Conservation (phyloP, 2,113 vertebrate species). For the Protobothrops flavoviridis region DNA sequence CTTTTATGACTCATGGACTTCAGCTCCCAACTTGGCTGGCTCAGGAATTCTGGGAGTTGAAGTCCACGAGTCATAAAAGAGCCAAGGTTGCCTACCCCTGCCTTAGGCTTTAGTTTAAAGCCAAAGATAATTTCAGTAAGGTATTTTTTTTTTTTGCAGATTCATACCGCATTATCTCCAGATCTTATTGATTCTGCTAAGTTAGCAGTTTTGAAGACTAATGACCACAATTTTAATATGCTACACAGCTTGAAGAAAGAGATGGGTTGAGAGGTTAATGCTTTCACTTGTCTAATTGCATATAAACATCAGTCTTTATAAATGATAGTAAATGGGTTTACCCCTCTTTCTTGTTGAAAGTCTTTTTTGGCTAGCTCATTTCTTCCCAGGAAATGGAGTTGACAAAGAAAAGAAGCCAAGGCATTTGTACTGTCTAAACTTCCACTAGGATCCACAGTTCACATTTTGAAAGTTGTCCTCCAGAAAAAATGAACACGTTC, state of each 20-base stretch:
- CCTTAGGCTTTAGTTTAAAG: neutral
- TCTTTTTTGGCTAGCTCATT: slow-evolving; percentile 2
- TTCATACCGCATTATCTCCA: slow-evolving; percentile 46
- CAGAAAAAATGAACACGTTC: neutral
- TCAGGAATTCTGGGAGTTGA: no score
- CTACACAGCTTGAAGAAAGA: slow-evolving; percentile 52
- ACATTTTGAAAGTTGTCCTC: neutral
- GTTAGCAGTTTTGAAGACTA: slow-evolving; percentile 70
- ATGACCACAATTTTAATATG: slow-evolving; percentile 64
- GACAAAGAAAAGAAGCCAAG: neutral
- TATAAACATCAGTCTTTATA: slow-evolving; percentile 49
- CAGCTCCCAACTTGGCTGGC: no score
- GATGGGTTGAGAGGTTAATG: slow-evolving; percentile 44
- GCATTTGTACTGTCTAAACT: neutral
- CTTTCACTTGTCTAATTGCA: slow-evolving; percentile 55
- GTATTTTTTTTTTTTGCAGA: slow-evolving; percentile 53
- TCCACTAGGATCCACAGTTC: neutral
- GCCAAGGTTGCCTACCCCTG: no score
- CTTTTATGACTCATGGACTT: no score
- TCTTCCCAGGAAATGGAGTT: neutral
- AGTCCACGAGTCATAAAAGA: no score
- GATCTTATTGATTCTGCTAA: slow-evolving; percentile 70
- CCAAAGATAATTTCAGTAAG: slow-evolving; percentile 44
- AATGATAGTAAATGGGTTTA: slow-evolving; percentile 48
- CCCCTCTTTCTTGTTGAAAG: neutral